Conservation (phyloP, 2,113 vertebrate genomes). For the Aphyosemion australe region DNA sequence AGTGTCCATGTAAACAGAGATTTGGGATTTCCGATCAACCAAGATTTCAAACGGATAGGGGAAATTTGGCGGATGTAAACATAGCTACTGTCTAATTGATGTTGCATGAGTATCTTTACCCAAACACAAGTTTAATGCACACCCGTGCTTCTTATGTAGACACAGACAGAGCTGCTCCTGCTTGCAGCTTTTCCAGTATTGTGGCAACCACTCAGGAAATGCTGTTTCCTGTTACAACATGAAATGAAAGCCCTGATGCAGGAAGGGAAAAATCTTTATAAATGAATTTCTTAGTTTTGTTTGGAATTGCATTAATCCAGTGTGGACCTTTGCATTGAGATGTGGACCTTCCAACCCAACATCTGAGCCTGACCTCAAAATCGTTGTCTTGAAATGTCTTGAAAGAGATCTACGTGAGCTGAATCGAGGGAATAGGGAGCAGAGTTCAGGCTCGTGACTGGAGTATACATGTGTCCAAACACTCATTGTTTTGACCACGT, state of each 20-base stretch:
- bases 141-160: constrained; percentile 8
- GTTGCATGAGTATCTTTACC: neutral
- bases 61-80: too few relatives aligned
- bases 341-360: neutral
- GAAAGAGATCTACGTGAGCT: too few relatives aligned
- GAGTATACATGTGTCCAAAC: neutral
- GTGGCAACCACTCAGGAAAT: constrained; percentile 1
- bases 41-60: too few relatives aligned
- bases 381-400: neutral
- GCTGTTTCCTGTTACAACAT: constrained; percentile 14
- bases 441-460: neutral
- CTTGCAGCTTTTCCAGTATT: neutral
- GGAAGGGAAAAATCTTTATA: neutral
- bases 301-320: neutral
- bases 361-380: neutral
- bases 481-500: neutral
- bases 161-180: constrained; percentile 7
- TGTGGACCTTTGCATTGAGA: neutral
- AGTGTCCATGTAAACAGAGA: too few relatives aligned
- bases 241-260: neutral
- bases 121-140: constrained; percentile 1
- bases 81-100: neutral
- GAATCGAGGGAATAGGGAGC: neutral
- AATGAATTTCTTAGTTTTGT: neutral
- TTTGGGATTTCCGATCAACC: too few relatives aligned